Percentiles rank a stretch among this genome's conserved stretches.
These are phyloP conservation scores for Micromys minutus DNA, from an alignment of 2,113 vertebrate species.

Conservation along the genomic window DNA sequence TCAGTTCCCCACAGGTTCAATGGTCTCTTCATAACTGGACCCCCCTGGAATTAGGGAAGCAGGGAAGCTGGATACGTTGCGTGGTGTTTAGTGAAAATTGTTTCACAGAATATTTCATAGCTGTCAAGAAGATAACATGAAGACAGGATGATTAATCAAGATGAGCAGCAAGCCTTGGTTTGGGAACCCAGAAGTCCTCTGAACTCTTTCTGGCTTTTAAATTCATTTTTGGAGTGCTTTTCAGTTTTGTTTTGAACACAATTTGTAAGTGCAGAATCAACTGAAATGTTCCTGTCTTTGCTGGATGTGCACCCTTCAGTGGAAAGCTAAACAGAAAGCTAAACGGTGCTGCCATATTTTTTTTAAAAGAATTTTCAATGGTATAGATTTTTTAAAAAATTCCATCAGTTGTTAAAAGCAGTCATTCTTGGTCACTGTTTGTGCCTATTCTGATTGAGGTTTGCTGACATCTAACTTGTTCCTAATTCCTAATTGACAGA, in stretches of 20 bases:
- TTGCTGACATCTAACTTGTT: not conserved
- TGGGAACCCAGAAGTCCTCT: not conserved
- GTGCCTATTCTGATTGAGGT: not conserved
- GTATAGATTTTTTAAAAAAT: not conserved
- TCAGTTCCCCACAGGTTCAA: not conserved
- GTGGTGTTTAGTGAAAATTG: constrained; percentile 7
- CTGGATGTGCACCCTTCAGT: not conserved
- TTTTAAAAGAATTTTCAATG: constrained; percentile 24
- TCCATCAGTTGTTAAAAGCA: not conserved
- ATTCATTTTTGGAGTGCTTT: not conserved
- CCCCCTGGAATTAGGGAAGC: constrained; percentile 5
- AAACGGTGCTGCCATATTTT: not conserved
- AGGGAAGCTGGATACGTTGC: not conserved
- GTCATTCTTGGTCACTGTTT: constrained; percentile 27
- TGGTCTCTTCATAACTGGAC: not conserved
- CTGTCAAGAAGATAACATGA: not conserved
- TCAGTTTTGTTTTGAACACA: not conserved
- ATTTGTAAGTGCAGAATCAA: not conserved
- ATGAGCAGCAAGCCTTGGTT: not conserved
- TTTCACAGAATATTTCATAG: not conserved
- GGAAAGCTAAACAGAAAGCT: not conserved
- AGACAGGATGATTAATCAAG: not conserved
- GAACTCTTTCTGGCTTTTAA: not conserved
- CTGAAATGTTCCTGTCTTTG: not conserved
- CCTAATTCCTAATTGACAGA: constrained; percentile 38